phyloP scores from a whole-genome alignment of 1,140 invertebrate genomes.

The Drosophila melanica region DNA sequence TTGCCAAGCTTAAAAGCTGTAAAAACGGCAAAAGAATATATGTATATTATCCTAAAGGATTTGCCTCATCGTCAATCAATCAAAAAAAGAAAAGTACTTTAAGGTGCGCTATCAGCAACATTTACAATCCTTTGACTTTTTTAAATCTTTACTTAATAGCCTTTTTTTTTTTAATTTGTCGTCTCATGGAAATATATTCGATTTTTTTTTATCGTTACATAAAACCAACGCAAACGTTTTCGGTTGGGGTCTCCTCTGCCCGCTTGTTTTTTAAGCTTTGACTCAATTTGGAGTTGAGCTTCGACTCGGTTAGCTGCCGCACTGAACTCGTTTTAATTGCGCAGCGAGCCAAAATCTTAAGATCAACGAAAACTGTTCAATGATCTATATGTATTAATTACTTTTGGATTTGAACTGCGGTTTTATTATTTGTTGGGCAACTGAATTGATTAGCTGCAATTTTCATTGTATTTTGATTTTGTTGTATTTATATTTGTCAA shows the following conservation, averaged over 20 bases:
- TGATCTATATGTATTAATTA: background rate
- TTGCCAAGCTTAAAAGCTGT: background rate
- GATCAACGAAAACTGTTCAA: background rate
- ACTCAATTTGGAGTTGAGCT: constrained; percentile 28
- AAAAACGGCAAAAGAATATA: constrained; percentile 1
- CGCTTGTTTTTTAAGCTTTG: constrained; percentile 29
- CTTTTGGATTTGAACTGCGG: background rate
- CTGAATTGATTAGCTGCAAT: too few relatives aligned
- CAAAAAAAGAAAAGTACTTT: constrained; percentile 2
- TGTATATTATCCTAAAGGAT: background rate
- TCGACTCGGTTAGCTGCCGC: constrained; percentile 13
- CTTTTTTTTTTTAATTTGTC: too few relatives aligned
- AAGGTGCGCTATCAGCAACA: constrained; percentile 8
- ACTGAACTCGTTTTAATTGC: constrained; percentile 60
- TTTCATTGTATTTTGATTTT: too few relatives aligned
- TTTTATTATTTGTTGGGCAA: background rate
- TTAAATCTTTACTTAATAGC: background rate
- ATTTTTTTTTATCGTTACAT: background rate
- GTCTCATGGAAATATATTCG: too few relatives aligned
- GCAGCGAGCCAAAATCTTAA: constrained; percentile 41
- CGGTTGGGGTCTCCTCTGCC: background rate
- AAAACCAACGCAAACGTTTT: background rate
- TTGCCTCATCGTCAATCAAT: background rate
- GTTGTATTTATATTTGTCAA: constrained; percentile 19
- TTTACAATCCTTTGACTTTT: background rate